Evolutionary conservation across 2,797 vertebrate genomes (phyloP), one percentile per base, ranked within the genome.

Genomic region (Agapornis canus): DNA sequence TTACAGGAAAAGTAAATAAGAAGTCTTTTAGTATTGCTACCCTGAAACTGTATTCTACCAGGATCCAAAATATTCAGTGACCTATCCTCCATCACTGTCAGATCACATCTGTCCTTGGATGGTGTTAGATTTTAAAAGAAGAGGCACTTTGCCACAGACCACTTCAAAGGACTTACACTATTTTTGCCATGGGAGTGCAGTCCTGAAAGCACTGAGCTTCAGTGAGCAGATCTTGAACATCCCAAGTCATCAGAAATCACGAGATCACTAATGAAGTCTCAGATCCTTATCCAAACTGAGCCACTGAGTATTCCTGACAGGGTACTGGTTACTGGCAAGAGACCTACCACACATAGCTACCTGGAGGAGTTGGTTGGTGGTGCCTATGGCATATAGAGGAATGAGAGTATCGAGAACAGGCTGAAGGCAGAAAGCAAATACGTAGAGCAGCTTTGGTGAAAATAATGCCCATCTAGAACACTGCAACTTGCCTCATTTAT

Each of bases 311-410:
- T 43, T 81, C 32, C 31, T 48, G 31, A 25, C 48, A 52, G 42
- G 19, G 20, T n/a, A 26, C 21, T 10, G 13, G 40, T 43, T 49
- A n/a, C 29, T 26, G 26, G 14, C 11, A 21, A 71, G n/a, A 60
- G 11, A 42, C 19, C 37, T 11, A 10, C 2, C 11, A 31, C 23
- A 31, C 0, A 0, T 9, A 54, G 23, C 42, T 61, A 9, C 23
- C 56, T 35, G 32, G 59, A 66, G 37, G n/a, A 16, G 29, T 1
- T 52, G 32, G 27, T 3, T 40, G 7, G 32, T n/a, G 54, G 14
- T 42, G 29, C 27, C 60, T 25, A 9, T 22, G 47, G 18, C 19
- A 20, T 9, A 15, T 15, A 35, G 71, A 47, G 31, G 42, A 19
- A 15, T 10, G 7, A 10, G 14, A 16, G 56, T 43, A 29, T 1